These are phyloP conservation scores for Augiades crinisus DNA, from an alignment of 2,888 invertebrate genomes.

Conservation along the genomic window DNA sequence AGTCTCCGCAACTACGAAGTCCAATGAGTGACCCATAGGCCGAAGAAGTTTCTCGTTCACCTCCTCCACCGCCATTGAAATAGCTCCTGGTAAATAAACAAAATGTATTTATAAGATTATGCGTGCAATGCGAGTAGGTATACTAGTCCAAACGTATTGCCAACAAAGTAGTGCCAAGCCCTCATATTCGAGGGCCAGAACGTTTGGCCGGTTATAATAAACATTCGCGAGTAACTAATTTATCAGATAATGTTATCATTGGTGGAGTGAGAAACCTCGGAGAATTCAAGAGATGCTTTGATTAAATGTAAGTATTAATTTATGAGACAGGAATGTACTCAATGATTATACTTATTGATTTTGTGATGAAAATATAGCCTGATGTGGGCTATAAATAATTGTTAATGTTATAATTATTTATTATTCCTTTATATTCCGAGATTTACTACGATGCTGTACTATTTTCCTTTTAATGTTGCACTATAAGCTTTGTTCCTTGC, in stretches of 20 bases:
- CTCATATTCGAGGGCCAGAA: constrained; percentile 43
- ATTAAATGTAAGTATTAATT: background rate
- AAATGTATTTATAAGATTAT: constrained; percentile 18
- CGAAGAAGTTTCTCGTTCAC: constrained; percentile 84
- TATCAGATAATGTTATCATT: background rate
- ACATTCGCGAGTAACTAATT: constrained; percentile 13
- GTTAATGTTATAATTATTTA: too few relatives aligned
- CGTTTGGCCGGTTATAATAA: constrained; percentile 43
- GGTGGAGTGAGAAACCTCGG: background rate
- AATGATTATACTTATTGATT: too few relatives aligned
- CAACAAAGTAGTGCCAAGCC: constrained; percentile 41
- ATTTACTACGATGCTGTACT: too few relatives aligned
- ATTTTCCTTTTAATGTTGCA: too few relatives aligned
- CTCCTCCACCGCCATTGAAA: constrained; percentile 92
- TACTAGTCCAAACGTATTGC: constrained; percentile 36
- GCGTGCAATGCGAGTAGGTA: constrained; percentile 31
- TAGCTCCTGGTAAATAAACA: constrained; percentile 84
- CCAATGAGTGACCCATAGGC: constrained; percentile 86
- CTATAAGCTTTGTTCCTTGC: too few relatives aligned
- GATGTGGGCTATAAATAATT: too few relatives aligned
- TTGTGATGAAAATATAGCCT: too few relatives aligned
- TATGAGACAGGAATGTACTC: too few relatives aligned
- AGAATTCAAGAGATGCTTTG: background rate
- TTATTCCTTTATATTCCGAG: too few relatives aligned
- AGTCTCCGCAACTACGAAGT: constrained; percentile 93